Conservation (phyloP, 2,113 vertebrate genomes). For the Rhinogobius similis region DNA sequence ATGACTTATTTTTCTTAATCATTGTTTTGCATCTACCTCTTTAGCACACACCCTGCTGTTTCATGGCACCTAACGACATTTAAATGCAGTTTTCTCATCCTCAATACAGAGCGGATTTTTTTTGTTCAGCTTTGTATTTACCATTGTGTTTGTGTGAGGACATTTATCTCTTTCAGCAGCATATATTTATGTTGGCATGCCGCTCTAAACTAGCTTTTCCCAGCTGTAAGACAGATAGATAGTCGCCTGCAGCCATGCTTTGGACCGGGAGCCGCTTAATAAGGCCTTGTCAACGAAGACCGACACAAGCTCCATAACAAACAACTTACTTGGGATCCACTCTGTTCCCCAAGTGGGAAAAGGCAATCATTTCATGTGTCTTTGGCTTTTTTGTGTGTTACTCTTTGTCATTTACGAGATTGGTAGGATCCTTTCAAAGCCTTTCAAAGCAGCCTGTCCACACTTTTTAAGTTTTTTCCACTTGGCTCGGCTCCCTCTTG, state of each 20-base stretch:
- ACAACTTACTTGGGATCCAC: constrained; percentile 48
- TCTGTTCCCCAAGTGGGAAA: constrained; percentile 7
- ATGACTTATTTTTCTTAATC: constrained; percentile 20
- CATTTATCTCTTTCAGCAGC: constrained; percentile 20
- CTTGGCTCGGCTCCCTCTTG: constrained; percentile 25
- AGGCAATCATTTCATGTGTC: background rate
- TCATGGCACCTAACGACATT: constrained; percentile 26
- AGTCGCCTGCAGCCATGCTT: constrained; percentile 57
- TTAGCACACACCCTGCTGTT: background rate
- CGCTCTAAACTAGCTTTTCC: constrained; percentile 32
- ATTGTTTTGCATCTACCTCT: constrained; percentile 17
- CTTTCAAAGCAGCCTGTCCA: background rate
- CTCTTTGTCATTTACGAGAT: background rate
- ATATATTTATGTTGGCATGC: constrained; percentile 36
- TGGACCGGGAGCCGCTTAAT: constrained; percentile 55
- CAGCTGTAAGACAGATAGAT: constrained; percentile 26
- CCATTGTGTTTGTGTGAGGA: constrained; percentile 23
- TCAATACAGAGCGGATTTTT: constrained; percentile 17
- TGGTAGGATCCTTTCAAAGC: constrained; percentile 7
- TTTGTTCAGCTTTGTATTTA: constrained; percentile 16
- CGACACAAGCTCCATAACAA: constrained; percentile 31
- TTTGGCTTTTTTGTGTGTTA: background rate
- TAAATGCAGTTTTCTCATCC: constrained; percentile 37
- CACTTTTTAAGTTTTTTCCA: constrained; percentile 33
- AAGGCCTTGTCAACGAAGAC: constrained; percentile 69